Base-by-base conservation (phyloP, 2,113 vertebrate species). In the Spea multiplicata region DNA sequence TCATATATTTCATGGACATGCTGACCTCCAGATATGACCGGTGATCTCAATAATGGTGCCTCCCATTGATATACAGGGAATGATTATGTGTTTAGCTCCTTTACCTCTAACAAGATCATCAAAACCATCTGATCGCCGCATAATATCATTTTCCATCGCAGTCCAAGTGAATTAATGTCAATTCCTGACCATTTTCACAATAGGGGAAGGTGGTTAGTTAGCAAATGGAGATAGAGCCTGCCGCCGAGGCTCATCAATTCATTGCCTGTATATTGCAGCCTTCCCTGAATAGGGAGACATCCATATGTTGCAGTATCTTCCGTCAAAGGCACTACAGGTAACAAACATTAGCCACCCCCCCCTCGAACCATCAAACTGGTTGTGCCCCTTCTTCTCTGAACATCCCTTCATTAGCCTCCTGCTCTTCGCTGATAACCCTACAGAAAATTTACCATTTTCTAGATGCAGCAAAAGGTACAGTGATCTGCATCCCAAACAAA, bases 391-490 rank as follows among this genome's bases (percentile, higher is more conserved):
- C 69, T 17, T 69, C 66, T 30, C 4, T 73, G 30, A 77, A 55
- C 3, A 59, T 70, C 5, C 66, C 48, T 77, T 61, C 75, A 62
- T 79, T 47, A 79, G 77, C 77, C 77, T 79, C 77, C 77, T 79
- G 70, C 77, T 70, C 76, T 46, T 72, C 50, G n/a, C 69, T 17
- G 61, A 55, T 71, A 72, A 13, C 61, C 70, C 76, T 17, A 44
- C 12, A 57, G n/a, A 44, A 52, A 71, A 71, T 53, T n/a, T 71
- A 30, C 69, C 48, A 53, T 52, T 49, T 71, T n/a, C 16, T 7
- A 4, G 44, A 73, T 3, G 83, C 83, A 83, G 85, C 84, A 13
- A 72, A 46, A 49, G 30, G 69, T 46, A 76, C 44, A 16, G 13
- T 30, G 17, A 12, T 45, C 69, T 52, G 83, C 83, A 47, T 76